Base-by-base conservation (phyloP, 2,113 vertebrate genomes). In the Dicentrarchus labrax region DNA sequence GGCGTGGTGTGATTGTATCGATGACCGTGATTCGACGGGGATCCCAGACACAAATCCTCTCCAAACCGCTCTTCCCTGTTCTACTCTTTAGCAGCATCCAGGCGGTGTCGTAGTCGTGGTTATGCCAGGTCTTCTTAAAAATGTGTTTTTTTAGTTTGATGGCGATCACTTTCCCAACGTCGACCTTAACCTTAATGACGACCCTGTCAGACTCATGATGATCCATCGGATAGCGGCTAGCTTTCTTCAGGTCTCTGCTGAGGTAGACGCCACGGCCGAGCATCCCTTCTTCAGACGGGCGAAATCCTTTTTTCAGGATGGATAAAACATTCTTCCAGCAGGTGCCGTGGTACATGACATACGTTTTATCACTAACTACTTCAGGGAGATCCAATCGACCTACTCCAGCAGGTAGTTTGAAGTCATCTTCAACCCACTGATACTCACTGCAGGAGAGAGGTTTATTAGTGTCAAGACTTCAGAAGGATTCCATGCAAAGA, bases 321-420 rank as follows among this genome's bases (percentile, higher is more conserved):
- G 2, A 0, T 0, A 8, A 0, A 19, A 89, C 91, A 0, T 0
- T 38, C 0, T 0, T 0, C 0, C 5, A 57, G 41, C 66, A 88
- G 72, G 95, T 96, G 19, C 95, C 95, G 10, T 96, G 95, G 77
- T 94, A 96, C 94, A 96, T 96, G 43, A 89, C 2, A 22, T 94
- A 96, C 2, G 1, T 72, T 8, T 0, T 19, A 1, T 0, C 2
- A 0, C 41, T 1, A 0, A 0, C 0, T 0, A 92, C 90, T 0
- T 13, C 7, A 0, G 7, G 0, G 0, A 0, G 0, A 2, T 5
- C 68, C 6, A 92, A 21, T 0, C 43, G 80, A 1, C 0, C 0
- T 0, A 71, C 53, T 0, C 86, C 88, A 0, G 0, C 0, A 0
- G 72, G 78, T 2, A 86, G 30, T 0, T 2, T 15, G 21, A 83